Base-by-base conservation (phyloP, 2,797 vertebrate genomes). In the Onychomys leucogaster region DNA sequence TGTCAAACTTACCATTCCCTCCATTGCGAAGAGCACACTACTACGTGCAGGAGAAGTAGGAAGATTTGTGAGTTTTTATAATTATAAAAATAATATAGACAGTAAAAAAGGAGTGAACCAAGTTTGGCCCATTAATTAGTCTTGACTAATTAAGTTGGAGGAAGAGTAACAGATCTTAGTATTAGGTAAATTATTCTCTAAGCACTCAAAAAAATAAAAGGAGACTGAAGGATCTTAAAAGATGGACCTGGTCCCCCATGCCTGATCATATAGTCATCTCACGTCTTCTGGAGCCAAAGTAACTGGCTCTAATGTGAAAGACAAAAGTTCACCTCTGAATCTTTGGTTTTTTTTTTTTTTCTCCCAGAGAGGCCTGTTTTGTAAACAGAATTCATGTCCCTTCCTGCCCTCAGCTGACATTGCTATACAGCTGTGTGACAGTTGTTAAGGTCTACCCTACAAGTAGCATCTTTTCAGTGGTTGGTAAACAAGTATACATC, bases 111-210 rank as follows among this genome's bases (percentile, higher is more conserved):
- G 9, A 61, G 27, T n/a, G 43, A 16, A 75, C 6, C 25, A 88
- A 89, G 37, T 89, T 34, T 46, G 29, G 11, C 11, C 52, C 76
- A 61, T 46, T 32, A 13, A 91, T 34, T 85, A 55, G 95, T 77
- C 94, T n/a, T n/a, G n/a, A n/a, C n/a, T n/a, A n/a, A n/a, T n/a
- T 95, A 94, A 90, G 94, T 94, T 97, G 90, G 95, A 96, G 96
- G 96, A 94, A 98, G 97, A 98, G 93, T 95, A 97, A 96, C 71
- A 94, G 6, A 37, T 96, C 23, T 86, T 95, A 96, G 95, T 95
- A 76, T 89, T 94, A 88, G 77, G 94, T 88, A 97, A 95, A 96
- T 96, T 87, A 95, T 63, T 92, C 90, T 91, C 91, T 91, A 95
- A 83, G 52, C 69, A 76, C 88, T 94, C 43, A n/a, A 49, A 49